Evolutionary conservation across 2,888 invertebrate genomes (phyloP), one percentile per base, ranked within the genome.

Genomic region (Drosophila suboccidentalis): DNA sequence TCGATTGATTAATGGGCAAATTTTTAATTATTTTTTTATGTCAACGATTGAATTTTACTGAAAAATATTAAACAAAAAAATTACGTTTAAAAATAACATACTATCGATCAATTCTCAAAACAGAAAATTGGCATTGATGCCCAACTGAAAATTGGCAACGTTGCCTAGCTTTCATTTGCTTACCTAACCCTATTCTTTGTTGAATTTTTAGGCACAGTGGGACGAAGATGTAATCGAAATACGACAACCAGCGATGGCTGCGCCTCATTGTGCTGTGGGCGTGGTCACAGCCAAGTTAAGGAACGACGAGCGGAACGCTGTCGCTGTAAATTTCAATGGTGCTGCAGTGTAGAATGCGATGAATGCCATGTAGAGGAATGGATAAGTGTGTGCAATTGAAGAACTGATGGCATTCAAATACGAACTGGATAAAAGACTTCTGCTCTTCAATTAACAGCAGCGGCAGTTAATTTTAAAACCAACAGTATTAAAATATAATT

Each of bases 321-420:
- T 92, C 95, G 96, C 91, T 98, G 98, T 93, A 96, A 96, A 84
- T 98, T 98, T 93, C 95, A 96, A 87, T 98, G 98, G 98, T 98
- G 98, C 94, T 98, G 98, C 93, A 94, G 95, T 74, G 98, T 98
- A 22, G 96, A 96, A 91, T 98, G 98, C 91, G 95, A 97, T 87
- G 96, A 95, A 90, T 98, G 98, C 92, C 95, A 95, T 49, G 94
- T 96, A 66, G 97, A 97, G 85, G 97, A 97, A 91, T 97, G 97
- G 96, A 95, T 97, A 72, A 97, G 97, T 78, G 96, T 97, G 85
- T 98, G 98, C 94, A 97, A 98, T 94, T 97, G 57, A 94, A 94
- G 32, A 26, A 43, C 17, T 29, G 44, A 58, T 36, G 55, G 44
- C 43, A 57, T 44, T 54, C 43, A 43, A 62, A 57, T 62, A 62